Evolutionary conservation across 1,140 invertebrate genomes (phyloP), one percentile per base, ranked within the genome.

Genomic region (Sipha flava): DNA sequence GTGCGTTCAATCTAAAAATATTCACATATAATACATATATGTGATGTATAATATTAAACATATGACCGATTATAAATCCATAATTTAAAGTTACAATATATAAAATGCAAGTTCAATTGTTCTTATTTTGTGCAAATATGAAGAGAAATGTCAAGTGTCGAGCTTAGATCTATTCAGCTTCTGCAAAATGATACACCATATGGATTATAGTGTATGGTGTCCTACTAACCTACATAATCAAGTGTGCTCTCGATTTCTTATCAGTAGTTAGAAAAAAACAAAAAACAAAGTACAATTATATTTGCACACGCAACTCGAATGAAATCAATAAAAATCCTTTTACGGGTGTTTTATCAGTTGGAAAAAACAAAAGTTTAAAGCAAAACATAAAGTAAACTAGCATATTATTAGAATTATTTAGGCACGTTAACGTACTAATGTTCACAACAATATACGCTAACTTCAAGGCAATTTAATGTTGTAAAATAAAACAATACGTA

Each of bases 211-310:
- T 68, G 68, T 47, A 21, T 34, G 57, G 54, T 37, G 81, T 77
- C 81, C 79, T 75, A 81, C 81, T 81, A 81, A 83, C 82, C 82
- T 77, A 83, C 62, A 80, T 83, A 66, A 23, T 40, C 73, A 23
- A 77, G 73, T 57, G n/a, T 77, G 73, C 73, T 77, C 73, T 77
- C 23, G 21, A 59, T 77, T 77, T 77, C 73, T 77, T 77, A 77
- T 77, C 73, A 59, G 52, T 59, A 18, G 52, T 59, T 16, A 43
- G 16, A 34, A 21, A 40, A 59, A 77, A 57, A 75, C 45, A 54
- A 54, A 70, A 54, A 37, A 73, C 23, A 70, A 26, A n/a, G n/a
- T n/a, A 52, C 26, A 37, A 29, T 29, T 54, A 52, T 54, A 75
- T 75, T 49, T 54, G 31, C 34, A 75, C 70, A 75, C 47, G 49